Conservation (phyloP, 2,113 vertebrate species). For the Paratilapia polleni region DNA sequence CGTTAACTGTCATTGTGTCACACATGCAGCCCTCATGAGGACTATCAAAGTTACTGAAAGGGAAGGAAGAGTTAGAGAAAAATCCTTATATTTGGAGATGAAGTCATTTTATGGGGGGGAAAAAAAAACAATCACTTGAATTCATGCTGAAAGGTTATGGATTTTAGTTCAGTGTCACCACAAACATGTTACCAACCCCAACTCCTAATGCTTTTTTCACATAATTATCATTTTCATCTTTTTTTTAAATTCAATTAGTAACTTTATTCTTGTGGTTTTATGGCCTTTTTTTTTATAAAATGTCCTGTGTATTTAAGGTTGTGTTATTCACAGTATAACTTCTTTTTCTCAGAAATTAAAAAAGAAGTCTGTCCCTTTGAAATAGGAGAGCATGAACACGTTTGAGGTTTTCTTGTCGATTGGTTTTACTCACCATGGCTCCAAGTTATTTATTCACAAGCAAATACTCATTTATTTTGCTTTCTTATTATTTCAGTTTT, state of each 20-base stretch:
- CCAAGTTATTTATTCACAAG: not conserved
- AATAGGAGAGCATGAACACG: not conserved
- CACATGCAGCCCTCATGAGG: not conserved
- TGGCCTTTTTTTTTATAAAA: not conserved
- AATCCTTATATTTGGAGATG: not conserved
- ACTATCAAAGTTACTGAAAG: not conserved
- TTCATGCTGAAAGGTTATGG: not conserved
- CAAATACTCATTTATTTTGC: not conserved
- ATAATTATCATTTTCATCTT: not conserved
- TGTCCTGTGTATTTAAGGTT: not conserved
- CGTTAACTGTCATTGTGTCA: not conserved
- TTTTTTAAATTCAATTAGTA: too few species aligned
- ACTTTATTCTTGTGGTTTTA: not conserved
- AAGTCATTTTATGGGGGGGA: not conserved
- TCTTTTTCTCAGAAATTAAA: not conserved
- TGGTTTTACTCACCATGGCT: not conserved
- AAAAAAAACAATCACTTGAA: not conserved
- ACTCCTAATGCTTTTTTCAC: too few species aligned
- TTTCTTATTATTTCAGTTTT: not conserved
- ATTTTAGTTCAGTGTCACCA: too few species aligned
- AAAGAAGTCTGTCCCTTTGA: too few species aligned
- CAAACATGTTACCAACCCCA: too few species aligned
- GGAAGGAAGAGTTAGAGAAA: not conserved
- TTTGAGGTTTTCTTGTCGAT: not conserved
- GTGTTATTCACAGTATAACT: not conserved